Evolutionary conservation across 2,797 vertebrate species (phyloP).

Genomic region (Lateolabrax maculatus): DNA sequence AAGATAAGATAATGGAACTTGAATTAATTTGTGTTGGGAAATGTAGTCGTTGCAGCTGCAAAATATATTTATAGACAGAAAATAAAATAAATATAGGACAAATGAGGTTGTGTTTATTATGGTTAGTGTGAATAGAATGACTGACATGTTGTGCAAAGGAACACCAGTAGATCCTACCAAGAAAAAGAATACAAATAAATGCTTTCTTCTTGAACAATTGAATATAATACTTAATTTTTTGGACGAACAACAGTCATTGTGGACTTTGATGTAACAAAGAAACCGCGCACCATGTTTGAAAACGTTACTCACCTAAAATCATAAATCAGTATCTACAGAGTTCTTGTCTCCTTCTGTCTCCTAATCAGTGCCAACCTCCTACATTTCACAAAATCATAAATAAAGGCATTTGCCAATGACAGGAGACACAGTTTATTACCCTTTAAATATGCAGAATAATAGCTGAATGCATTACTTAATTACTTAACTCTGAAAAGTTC

Average conservation of each 20-base stretch:
- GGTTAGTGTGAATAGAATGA: background rate
- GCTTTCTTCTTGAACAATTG: background rate
- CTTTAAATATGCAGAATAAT: background rate
- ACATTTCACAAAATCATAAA: background rate
- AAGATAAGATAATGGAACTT: background rate
- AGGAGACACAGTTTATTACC: background rate
- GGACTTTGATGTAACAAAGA: background rate
- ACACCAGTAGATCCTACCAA: background rate
- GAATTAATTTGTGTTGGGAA: background rate
- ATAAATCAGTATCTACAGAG: background rate
- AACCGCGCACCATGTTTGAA: no score
- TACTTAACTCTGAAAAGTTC: background rate
- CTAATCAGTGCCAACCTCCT: background rate
- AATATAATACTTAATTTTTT: background rate
- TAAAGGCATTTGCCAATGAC: background rate
- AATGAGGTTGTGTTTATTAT: background rate
- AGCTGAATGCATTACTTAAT: background rate
- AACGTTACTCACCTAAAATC: no score
- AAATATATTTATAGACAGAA: background rate
- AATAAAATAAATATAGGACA: background rate
- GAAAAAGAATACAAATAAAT: background rate
- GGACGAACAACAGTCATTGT: background rate
- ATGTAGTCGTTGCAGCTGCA: background rate
- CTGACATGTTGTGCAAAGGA: background rate
- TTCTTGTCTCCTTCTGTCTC: background rate